Evolutionary conservation across 2,888 invertebrate genomes (phyloP), one percentile per base, ranked within the genome.

Genomic region (Dynastes grantii): DNA sequence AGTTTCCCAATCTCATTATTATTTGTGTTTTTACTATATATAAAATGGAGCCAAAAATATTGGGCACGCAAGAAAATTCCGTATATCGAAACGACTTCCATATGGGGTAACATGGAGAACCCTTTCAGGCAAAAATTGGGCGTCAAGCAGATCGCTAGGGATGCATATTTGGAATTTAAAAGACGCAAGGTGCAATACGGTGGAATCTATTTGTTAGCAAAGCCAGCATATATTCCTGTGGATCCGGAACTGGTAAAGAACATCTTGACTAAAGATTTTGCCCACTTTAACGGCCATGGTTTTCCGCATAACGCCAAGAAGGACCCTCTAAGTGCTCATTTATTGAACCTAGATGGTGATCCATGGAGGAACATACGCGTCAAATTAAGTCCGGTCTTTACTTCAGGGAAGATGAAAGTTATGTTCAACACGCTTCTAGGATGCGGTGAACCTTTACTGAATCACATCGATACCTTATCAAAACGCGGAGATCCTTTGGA

Each of bases 281-380:
- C 51, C 8, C 78, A 80, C 51, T 83, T 81, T 32, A 79, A 77
- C 63, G 89, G 88, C 76, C 90, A 90, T 81, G 89, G 90, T 78
- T 81, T 90, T 79, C 85, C 83, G 77, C 85, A 88, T 83, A 90
- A 89, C 84, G 90, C 90, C 84, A 86, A 87, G 29, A 88, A 89
- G 85, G 88, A 90, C 71, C 78, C 82, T 61, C 45, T 81, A 63
- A 77, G 29, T 65, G 83, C 79, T 13, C 76, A 79, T 22, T 76
- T 82, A 27, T 79, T 83, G 22, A 78, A 76, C 63, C 58, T 82
- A 64, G 78, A 81, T 27, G 81, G 80, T 1, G 78, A 77, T 11
- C 65, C 76, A 58, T 83, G 83, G 83, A 79, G 77, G 45, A 80
- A 81, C 58, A 67, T 81, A 55, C 64, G 83, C 27, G 70, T 79